Evolutionary conservation across 1,140 invertebrate species (phyloP).

Genomic region (Aricia agestis): DNA sequence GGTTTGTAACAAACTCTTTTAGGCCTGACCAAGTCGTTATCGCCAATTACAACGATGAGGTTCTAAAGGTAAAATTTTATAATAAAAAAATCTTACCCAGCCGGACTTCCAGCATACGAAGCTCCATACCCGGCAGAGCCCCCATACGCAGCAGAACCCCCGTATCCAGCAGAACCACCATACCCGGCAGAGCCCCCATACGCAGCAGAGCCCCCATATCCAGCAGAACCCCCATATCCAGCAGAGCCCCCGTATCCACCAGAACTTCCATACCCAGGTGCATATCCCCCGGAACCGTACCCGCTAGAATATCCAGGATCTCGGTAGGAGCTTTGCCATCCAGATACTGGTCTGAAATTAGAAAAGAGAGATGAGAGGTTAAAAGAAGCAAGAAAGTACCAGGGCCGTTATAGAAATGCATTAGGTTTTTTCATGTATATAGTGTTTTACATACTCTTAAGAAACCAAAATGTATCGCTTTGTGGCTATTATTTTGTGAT

Average conservation of each 20-base stretch:
- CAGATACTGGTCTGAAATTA: constrained; percentile 42
- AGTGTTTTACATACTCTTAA: too few species aligned
- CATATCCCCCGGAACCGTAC: constrained; percentile 17
- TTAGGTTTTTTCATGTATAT: too few species aligned
- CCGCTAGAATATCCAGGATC: constrained; percentile 22
- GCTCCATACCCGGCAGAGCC: too few species aligned
- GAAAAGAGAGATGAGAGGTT: not conserved
- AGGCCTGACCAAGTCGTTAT: too few species aligned
- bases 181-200: not conserved
- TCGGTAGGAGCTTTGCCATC: constrained; percentile 42
- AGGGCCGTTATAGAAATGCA: too few species aligned
- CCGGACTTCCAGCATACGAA: too few species aligned
- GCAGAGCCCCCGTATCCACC: not conserved
- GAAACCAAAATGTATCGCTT: too few species aligned
- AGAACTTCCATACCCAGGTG: not conserved
- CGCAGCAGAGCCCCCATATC: not conserved
- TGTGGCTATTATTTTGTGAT: too few species aligned
- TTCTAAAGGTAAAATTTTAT: too few species aligned
- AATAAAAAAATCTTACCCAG: too few species aligned
- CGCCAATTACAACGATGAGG: too few species aligned
- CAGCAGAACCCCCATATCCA: not conserved
- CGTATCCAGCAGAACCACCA: not conserved
- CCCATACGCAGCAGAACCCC: not conserved
- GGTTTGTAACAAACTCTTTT: too few species aligned
- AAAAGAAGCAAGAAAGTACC: not conserved